Evolutionary conservation across 1,140 invertebrate genomes (phyloP), one percentile per base, ranked within the genome.

Genomic region (Aphaenogaster rudis): DNA sequence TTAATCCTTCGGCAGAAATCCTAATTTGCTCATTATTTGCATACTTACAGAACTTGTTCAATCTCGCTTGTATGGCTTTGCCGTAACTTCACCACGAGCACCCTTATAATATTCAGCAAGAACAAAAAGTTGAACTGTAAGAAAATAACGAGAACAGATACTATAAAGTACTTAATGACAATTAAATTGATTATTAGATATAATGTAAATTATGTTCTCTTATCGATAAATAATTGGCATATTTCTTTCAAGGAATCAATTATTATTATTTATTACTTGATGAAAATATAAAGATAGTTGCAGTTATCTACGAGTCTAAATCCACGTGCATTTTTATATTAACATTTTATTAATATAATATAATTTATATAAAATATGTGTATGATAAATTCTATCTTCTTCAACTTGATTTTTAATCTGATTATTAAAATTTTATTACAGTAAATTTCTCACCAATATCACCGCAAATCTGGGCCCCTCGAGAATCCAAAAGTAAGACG

Each of bases 71-170:
- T 97, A 84, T 97, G 97, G 85, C 97, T 97, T 84, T 98, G 97
- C 33, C 97, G 95, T 52, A 99, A 93, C 93, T 99, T 99, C 21
- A 98, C 96, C 6, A 99, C 97, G 71, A 99, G 95, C 15, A 98
- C 98, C 86, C 98, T 96, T 86, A 99, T 97, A 45, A 99, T 98
- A 92, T 98, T 98, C 61, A 97, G 95, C 57, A 99, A 96, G 93
- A 99, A 99, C 59, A 98, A 94, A 72, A 98, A 97, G 94, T 99
- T 99, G 36, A 98, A 96, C 98, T 98, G 95, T 63, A 95, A 96
- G 67, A 91, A 93, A 87, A 76, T 57, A 57, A 69, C 4, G 5
- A 28, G 13, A 76, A 28, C 0, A 82, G 61, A 61, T 21, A 59
- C 7, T 1, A 82, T 48, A 7, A 28, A 78, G 21, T 59, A n/a